These are phyloP conservation scores for Pterocles burchelli DNA, from an alignment of 2,113 vertebrate species.

Conservation along the genomic window DNA sequence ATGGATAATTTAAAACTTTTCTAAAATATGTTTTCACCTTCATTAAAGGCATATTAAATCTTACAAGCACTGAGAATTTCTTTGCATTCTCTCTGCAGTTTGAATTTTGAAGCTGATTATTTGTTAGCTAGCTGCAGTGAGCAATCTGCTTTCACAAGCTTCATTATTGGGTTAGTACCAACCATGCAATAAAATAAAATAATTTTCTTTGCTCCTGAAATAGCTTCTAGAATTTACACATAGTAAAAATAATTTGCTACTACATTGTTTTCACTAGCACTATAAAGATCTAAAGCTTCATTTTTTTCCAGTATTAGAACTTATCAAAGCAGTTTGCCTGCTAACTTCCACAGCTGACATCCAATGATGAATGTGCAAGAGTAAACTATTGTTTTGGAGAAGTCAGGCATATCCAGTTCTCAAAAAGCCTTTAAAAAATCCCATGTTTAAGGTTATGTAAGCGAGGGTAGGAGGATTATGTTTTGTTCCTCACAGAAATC, in stretches of 20 bases:
- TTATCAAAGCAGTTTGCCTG: conserved; percentile 51
- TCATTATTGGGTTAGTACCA: background rate
- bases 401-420: conserved; percentile 29
- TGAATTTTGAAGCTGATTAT: background rate
- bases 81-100: background rate
- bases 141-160: background rate
- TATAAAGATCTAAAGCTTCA: conserved; percentile 35
- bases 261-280: conserved; percentile 30
- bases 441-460: conserved; percentile 45
- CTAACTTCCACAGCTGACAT: conserved; percentile 51
- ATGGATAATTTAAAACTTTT: background rate
- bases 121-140: background rate
- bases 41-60: background rate
- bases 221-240: conserved; percentile 11
- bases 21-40: background rate
- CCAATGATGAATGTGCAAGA: conserved; percentile 47
- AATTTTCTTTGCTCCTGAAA: background rate
- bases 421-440: conserved; percentile 43
- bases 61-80: background rate
- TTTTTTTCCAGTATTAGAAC: conserved; percentile 26
- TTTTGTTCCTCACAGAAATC: background rate
- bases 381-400: conserved; percentile 50
- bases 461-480: background rate
- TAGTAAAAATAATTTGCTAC: conserved; percentile 12
- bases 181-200: background rate